Conservation (phyloP, 2,113 vertebrate species). For the Callipepla californica region DNA sequence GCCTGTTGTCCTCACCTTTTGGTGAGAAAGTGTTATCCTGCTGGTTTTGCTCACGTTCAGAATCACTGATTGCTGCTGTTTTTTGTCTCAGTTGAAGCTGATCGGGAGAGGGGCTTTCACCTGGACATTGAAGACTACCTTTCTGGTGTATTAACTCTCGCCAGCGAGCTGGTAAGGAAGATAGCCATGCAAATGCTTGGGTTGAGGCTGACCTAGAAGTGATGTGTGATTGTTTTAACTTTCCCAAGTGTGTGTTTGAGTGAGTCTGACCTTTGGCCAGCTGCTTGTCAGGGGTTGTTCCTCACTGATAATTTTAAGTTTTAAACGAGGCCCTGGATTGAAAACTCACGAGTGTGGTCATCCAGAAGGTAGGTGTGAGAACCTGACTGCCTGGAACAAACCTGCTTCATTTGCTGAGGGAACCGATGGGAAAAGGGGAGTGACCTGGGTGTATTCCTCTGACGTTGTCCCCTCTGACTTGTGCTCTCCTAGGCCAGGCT, state of each 20-base stretch:
- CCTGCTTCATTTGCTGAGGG: neutral
- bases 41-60: neutral
- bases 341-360: neutral
- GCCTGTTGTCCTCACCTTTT: neutral
- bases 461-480: neutral
- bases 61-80: neutral
- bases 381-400: neutral
- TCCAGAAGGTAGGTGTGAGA: neutral
- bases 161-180: slow-evolving; percentile 93
- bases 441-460: neutral
- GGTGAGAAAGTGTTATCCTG: neutral
- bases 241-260: neutral
- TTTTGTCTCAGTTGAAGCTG: slow-evolving; percentile 86
- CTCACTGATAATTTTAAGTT: neutral
- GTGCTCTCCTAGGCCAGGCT: slow-evolving; percentile 84
- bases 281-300: neutral
- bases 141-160: slow-evolving; percentile 93
- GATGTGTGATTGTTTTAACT: neutral
- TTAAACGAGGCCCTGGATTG: neutral
- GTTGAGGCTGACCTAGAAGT: neutral
- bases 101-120: slow-evolving; percentile 95
- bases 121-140: slow-evolving; percentile 98
- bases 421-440: neutral
- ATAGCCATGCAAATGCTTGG: neutral
- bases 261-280: neutral